phyloP scores from a whole-genome alignment of 2,888 invertebrate species.

The Neocrepidodera transversa region DNA sequence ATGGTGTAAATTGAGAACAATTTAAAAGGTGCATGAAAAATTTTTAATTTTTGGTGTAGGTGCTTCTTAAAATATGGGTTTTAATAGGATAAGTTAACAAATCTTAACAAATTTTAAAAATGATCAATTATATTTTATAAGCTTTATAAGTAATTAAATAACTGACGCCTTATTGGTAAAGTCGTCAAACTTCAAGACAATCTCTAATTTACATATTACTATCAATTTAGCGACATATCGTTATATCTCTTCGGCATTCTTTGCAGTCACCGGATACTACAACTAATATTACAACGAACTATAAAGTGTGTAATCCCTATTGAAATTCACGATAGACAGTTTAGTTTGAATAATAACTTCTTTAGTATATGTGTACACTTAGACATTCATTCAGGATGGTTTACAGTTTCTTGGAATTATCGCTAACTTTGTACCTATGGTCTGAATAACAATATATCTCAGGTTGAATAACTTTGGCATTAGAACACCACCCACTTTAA shows the following conservation, averaged over 20 bases:
- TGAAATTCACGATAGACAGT: conserved; percentile 10
- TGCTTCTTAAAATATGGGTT: not conserved
- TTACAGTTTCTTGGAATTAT: conserved; percentile 8
- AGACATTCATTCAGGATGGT: conserved; percentile 3
- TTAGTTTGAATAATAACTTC: conserved; percentile 2
- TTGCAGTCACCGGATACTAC: not conserved
- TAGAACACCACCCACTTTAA: not conserved
- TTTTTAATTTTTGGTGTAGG: not conserved
- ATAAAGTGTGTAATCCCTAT: not conserved
- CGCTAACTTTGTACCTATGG: conserved; percentile 5
- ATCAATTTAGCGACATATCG: not conserved
- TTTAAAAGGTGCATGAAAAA: not conserved
- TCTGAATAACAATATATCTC: conserved; percentile 8
- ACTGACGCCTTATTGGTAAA: no score
- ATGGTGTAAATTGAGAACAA: conserved; percentile 22
- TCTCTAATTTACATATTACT: no score
- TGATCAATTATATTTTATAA: no score
- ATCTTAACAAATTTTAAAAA: no score
- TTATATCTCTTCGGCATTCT: not conserved
- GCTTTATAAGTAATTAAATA: no score
- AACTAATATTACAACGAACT: not conserved
- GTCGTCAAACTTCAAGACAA: no score
- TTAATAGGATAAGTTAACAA: no score
- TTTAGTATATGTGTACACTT: conserved; percentile 2
- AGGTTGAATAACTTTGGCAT: conserved; percentile 7